Percentiles rank a stretch among this genome's conserved stretches.
Conservation (phyloP, 2,113 vertebrate genomes). For the Mus spicilegus region DNA sequence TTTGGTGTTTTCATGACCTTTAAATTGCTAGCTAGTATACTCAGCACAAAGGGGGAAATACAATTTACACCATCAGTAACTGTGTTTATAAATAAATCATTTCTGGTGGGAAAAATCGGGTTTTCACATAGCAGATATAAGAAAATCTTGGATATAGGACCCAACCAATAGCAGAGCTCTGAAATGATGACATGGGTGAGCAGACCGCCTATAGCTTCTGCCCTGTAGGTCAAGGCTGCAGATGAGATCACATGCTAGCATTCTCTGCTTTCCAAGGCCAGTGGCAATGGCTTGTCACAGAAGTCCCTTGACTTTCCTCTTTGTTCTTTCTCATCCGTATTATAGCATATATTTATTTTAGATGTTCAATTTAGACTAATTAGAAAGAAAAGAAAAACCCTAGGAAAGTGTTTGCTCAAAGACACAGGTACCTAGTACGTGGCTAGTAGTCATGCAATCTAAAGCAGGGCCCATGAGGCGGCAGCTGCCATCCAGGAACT, state of each 20-base stretch:
- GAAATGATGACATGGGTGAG: not conserved
- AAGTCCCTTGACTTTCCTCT: not conserved
- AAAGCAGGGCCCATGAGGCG: too few species aligned
- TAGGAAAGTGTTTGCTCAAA: not conserved
- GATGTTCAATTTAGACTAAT: not conserved
- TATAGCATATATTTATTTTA: not conserved
- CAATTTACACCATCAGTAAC: not conserved
- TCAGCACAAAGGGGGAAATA: not conserved
- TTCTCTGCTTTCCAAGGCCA: not conserved
- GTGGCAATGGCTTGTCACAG: not conserved
- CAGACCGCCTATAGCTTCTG: not conserved
- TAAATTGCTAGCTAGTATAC: not conserved
- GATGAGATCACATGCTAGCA: not conserved
- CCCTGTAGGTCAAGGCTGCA: not conserved
- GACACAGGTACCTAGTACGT: too few species aligned
- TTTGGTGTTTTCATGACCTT: not conserved
- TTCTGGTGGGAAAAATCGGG: not conserved
- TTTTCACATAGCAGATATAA: not conserved
- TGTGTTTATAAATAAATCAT: slow-evolving; percentile 8
- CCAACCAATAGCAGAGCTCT: not conserved
- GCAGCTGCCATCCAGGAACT: too few species aligned
- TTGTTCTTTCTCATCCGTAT: not conserved
- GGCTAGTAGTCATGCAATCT: too few species aligned
- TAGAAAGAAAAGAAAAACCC: slow-evolving; percentile 24
- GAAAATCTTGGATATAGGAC: not conserved